phyloP scores from a whole-genome alignment of 2,888 invertebrate genomes.

The Sicus ferrugineus region DNA sequence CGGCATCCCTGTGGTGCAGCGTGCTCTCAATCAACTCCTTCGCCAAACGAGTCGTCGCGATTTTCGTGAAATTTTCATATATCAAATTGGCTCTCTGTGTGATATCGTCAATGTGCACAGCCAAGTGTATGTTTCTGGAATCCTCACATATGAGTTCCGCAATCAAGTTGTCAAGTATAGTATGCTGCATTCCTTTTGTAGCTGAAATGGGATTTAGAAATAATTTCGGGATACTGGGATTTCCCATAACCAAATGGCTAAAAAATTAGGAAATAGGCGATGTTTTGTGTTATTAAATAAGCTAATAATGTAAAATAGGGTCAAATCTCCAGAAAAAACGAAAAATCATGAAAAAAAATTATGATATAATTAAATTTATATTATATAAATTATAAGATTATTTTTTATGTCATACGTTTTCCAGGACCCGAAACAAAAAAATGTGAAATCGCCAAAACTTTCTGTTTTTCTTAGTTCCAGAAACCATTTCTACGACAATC shows the following conservation, averaged over 20 bases:
- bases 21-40: constrained; percentile 61
- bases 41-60: constrained; percentile 56
- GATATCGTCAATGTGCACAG: constrained; percentile 53
- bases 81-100: constrained; percentile 51
- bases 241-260: too few relatives aligned
- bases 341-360: too few relatives aligned
- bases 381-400: too few relatives aligned
- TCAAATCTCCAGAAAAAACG: background rate
- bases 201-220: constrained; percentile 25
- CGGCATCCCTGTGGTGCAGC: constrained; percentile 66
- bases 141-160: constrained; percentile 50
- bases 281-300: too few relatives aligned
- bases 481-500: too few relatives aligned
- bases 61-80: constrained; percentile 57
- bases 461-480: too few relatives aligned
- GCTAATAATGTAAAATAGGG: background rate
- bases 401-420: too few relatives aligned
- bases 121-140: constrained; percentile 51
- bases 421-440: too few relatives aligned
- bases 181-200: constrained; percentile 28
- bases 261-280: too few relatives aligned
- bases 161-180: constrained; percentile 52
- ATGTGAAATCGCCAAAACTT: too few relatives aligned
- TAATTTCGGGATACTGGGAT: background rate
- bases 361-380: too few relatives aligned